Percentiles rank a stretch among this genome's conserved stretches.
Conservation (phyloP, 1,140 invertebrate genomes). For the Lepidurus packardi region DNA sequence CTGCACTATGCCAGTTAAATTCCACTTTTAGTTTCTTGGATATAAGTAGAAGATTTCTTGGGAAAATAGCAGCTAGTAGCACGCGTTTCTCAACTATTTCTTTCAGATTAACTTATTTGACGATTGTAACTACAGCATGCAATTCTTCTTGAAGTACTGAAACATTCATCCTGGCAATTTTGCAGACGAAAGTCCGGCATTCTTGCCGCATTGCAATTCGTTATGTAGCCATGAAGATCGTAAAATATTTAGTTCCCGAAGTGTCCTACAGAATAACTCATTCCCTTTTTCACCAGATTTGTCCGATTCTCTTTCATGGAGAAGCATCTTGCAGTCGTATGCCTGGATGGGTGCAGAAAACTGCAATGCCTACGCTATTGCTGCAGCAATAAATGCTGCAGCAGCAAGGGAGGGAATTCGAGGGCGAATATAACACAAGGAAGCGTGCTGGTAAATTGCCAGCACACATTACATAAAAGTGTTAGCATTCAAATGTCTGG, state of each 20-base stretch:
- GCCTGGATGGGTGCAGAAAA: not conserved
- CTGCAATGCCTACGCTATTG: conserved; percentile 4
- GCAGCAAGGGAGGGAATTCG: not conserved
- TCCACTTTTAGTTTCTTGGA: too few relatives aligned
- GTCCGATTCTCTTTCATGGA: not conserved
- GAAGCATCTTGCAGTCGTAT: not conserved
- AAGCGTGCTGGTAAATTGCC: not conserved
- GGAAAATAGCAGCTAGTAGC: too few relatives aligned
- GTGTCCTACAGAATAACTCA: not conserved
- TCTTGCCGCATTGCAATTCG: too few relatives aligned
- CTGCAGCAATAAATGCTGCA: conserved; percentile 21
- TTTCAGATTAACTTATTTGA: too few relatives aligned
- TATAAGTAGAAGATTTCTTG: too few relatives aligned
- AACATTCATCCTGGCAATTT: too few relatives aligned
- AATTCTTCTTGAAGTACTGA: too few relatives aligned
- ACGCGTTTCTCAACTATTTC: too few relatives aligned
- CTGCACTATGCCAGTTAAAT: too few relatives aligned
- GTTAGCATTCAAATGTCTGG: conserved; percentile 6
- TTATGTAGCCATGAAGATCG: not conserved
- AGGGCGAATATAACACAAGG: not conserved
- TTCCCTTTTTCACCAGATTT: not conserved
- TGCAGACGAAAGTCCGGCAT: too few relatives aligned
- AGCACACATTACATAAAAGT: not conserved
- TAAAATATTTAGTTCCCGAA: not conserved
- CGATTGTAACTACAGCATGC: too few relatives aligned